A percentile compares a stretch with the other conserved stretches of the same genome.
Evolutionary conservation across 2,888 invertebrate species (phyloP).

Genomic region (Xanthostigma xanthostigma): DNA sequence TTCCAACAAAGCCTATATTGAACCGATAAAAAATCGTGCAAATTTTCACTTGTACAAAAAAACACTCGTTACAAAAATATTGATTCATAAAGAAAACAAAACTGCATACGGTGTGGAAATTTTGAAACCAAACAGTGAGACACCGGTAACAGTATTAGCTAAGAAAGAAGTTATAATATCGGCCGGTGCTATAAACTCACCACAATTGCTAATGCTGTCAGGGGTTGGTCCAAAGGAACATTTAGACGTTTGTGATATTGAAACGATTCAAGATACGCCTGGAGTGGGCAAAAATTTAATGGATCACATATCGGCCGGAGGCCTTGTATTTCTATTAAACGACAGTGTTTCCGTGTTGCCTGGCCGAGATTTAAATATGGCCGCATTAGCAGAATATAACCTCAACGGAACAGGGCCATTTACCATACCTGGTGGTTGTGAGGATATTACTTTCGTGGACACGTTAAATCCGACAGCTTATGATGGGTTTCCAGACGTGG

Average conservation of each 20-base stretch:
- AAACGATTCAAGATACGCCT: slow-evolving; percentile 30
- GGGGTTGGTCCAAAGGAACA: slow-evolving; percentile 37
- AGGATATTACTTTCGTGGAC: slow-evolving; percentile 50
- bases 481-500: slow-evolving; percentile 48
- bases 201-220: slow-evolving; percentile 65
- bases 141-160: slow-evolving; percentile 29
- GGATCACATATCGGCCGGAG: slow-evolving; percentile 44
- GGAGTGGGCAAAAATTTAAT: slow-evolving; percentile 37
- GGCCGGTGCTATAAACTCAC: slow-evolving; percentile 52
- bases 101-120: slow-evolving; percentile 31
- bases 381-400: slow-evolving; percentile 21
- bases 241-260: slow-evolving; percentile 24
- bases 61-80: slow-evolving; percentile 32
- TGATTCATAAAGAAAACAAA: slow-evolving; percentile 28
- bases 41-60: slow-evolving; percentile 37
- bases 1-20: slow-evolving; percentile 35
- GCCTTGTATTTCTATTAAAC: slow-evolving; percentile 48
- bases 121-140: slow-evolving; percentile 20
- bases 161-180: slow-evolving; percentile 43
- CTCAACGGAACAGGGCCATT: slow-evolving; percentile 30
- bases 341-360: slow-evolving; percentile 28
- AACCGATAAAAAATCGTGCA: slow-evolving; percentile 27
- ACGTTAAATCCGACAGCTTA: slow-evolving; percentile 39
- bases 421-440: slow-evolving; percentile 46
- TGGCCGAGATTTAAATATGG: slow-evolving; percentile 19